Conservation (phyloP, 2,797 vertebrate species). For the Macropodus opercularis region DNA sequence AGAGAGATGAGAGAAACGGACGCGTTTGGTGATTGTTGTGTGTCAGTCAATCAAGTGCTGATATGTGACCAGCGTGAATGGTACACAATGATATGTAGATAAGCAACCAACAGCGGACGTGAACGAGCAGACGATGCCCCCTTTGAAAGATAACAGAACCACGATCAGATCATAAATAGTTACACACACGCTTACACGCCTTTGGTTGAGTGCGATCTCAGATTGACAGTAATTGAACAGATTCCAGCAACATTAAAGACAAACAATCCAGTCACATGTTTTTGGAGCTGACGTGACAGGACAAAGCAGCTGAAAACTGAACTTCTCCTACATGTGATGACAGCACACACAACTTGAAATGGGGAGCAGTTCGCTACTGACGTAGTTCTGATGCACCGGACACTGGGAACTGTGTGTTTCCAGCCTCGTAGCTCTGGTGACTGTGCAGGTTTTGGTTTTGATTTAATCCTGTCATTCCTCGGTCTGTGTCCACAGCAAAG, state of each 20-base stretch:
- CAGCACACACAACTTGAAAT: conserved; percentile 46
- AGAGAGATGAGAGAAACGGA: too few species aligned
- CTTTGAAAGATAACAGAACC: conserved; percentile 55
- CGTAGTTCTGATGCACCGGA: too few species aligned
- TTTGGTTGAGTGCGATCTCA: conserved; percentile 72
- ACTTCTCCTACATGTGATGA: conserved; percentile 39
- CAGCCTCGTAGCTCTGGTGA: neutral
- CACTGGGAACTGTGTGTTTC: too few species aligned
- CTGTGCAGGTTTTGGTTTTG: neutral
- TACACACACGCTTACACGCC: too few species aligned
- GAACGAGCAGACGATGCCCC: conserved; percentile 25
- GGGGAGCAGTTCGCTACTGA: too few species aligned
- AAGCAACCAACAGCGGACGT: neutral
- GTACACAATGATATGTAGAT: neutral
- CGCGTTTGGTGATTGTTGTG: too few species aligned
- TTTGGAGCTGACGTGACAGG: conserved; percentile 60
- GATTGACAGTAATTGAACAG: conserved; percentile 73
- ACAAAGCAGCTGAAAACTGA: conserved; percentile 59
- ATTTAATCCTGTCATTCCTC: conserved; percentile 13
- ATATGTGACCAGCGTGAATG: too few species aligned
- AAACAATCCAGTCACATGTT: conserved; percentile 57
- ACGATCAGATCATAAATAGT: conserved; percentile 72
- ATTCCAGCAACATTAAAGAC: conserved; percentile 72
- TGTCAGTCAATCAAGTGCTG: too few species aligned
- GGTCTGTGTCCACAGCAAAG: neutral